Evolutionary conservation across 64 coral and sea anemone genomes (phyloP), one percentile per base, ranked within the genome.

Genomic region (Cladopsammia gracilis): DNA sequence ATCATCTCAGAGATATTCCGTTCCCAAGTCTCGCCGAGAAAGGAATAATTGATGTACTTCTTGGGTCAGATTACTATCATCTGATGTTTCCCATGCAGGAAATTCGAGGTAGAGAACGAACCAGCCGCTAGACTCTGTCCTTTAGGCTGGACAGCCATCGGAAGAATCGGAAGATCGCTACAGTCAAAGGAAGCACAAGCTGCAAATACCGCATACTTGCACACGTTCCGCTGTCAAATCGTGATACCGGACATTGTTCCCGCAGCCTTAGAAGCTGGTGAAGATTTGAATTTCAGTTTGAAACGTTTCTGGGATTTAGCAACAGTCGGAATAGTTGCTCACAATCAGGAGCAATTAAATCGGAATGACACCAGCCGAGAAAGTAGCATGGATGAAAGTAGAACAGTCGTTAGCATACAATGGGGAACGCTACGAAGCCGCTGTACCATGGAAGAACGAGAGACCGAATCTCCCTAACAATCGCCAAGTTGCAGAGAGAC

Each of bases 221-320:
- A 72, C 10, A 72, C 70, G 10, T 72, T 72, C 70, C 25, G 70
- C n/a, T 12, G 23, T 62, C 60, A 62, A 62, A 62, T 20, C 13
- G 13, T 14, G 12, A 14, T 3, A 14, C 18, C 60, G 18, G 60
- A 62, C 13, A 20, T 62, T 20, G 18, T 62, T 62, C 60, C 60
- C 13, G 18, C 60, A 18, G 12, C 60, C 12, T 14, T 62, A 12
- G 16, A 62, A 62, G 0, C 60, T 11, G 70, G 26, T 6, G 57
- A 26, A 4, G 87, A 89, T 48, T 48, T 87, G 49, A 75, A 92
- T 22, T 8, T 3, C 2, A 59, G n/a, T 2, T 54, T 93, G 10
- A 93, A 93, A 14, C 73, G 70, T 48, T 93, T 93, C 62, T 93
- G 83, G 92, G 85, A 93, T 24, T 45, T 87, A 22, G 83, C 87